Percentiles rank a stretch among this genome's conserved stretches.
Evolutionary conservation across 1,140 invertebrate genomes (phyloP).

Genomic region (Panagrolaimus sp.): DNA sequence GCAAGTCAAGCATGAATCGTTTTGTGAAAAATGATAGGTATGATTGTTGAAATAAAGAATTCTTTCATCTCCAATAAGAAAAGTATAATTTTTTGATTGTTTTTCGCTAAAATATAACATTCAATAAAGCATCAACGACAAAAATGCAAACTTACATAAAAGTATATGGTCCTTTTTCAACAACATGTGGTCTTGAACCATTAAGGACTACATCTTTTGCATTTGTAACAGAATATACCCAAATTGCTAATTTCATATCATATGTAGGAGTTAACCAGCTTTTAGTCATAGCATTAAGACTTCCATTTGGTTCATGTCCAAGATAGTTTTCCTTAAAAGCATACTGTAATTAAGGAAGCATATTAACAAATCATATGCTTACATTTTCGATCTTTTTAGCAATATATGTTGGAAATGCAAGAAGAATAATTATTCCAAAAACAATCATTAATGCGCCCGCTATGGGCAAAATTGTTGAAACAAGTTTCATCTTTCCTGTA

Average conservation of each 20-base stretch:
- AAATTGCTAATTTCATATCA: conserved; percentile 37
- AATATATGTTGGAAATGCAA: conserved; percentile 2
- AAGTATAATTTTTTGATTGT: conserved; percentile 24
- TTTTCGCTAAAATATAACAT: conserved; percentile 36
- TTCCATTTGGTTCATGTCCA: conserved; percentile 27
- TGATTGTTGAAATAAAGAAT: conserved; percentile 48
- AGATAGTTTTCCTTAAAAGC: conserved; percentile 20
- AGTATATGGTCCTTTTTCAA: conserved; percentile 51
- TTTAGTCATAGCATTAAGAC: conserved; percentile 35
- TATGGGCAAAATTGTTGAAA: not conserved
- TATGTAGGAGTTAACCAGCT: conserved; percentile 38
- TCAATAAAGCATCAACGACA: not conserved
- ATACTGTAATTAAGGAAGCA: not conserved
- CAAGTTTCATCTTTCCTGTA: not conserved
- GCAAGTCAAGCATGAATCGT: conserved; percentile 41
- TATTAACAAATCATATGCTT: not conserved
- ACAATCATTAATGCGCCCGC: not conserved
- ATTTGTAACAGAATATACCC: conserved; percentile 46
- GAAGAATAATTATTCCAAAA: not conserved
- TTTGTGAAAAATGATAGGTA: conserved; percentile 37
- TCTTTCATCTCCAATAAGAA: conserved; percentile 39
- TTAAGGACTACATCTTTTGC: conserved; percentile 34
- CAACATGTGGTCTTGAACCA: conserved; percentile 40
- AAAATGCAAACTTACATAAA: conserved; percentile 39
- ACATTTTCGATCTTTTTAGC: conserved; percentile 8